These are phyloP conservation scores for Sericinus montela DNA, from an alignment of 2,888 invertebrate species.

Conservation along the genomic window DNA sequence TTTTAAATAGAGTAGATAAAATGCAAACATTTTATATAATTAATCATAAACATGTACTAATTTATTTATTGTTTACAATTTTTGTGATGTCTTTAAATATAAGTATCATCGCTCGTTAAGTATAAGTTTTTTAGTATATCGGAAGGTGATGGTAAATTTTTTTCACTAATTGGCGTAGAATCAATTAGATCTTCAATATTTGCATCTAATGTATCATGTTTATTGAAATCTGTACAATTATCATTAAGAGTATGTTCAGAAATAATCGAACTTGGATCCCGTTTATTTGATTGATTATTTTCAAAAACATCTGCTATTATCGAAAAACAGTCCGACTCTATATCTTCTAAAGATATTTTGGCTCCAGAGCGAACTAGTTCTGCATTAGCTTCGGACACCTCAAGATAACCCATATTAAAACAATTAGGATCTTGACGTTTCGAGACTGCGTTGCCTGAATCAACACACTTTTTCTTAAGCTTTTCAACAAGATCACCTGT, in stretches of 20 bases:
- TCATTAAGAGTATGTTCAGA: not conserved
- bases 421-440: conserved; percentile 17
- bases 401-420: conserved; percentile 33
- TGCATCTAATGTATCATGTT: conserved; percentile 47
- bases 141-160: conserved; percentile 74
- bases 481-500: conserved; percentile 71
- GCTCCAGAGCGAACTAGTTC: conserved; percentile 67
- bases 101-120: conserved; percentile 67
- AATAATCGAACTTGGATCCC: conserved; percentile 5
- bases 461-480: conserved; percentile 58
- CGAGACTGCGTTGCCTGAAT: conserved; percentile 23
- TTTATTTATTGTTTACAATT: not conserved
- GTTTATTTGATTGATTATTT: conserved; percentile 23
- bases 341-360: conserved; percentile 67
- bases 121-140: conserved; percentile 82
- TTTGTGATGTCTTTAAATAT: not conserved
- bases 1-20: no score
- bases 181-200: conserved; percentile 22
- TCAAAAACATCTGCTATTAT: conserved; percentile 50
- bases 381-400: conserved; percentile 63
- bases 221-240: conserved; percentile 23
- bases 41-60: not conserved
- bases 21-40: no score
- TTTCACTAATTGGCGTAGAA: conserved; percentile 15
- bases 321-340: conserved; percentile 65